Evolutionary conservation across 2,797 vertebrate species (phyloP).

Genomic region (Anabacerthia variegaticeps): DNA sequence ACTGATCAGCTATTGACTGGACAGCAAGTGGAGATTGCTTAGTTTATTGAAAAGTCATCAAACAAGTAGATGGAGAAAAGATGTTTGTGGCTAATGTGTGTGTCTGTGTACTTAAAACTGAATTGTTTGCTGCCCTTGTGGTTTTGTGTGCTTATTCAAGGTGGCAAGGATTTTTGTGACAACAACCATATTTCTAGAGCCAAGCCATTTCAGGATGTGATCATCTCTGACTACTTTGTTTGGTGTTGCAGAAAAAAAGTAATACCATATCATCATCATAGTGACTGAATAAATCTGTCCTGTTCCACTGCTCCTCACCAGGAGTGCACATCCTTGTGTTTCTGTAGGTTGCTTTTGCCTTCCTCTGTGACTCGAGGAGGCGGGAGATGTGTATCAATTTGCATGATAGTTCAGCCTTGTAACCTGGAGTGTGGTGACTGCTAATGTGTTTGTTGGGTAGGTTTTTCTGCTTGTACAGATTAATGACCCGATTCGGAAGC

Average conservation of each 20-base stretch:
- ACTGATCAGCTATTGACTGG: neutral
- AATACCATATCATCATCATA: neutral
- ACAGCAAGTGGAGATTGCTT: neutral
- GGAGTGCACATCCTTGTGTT: accelerated
- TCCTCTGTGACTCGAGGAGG: neutral
- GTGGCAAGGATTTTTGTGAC: neutral
- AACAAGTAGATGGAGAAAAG: neutral
- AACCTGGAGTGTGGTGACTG: conserved; percentile 10
- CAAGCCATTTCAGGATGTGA: neutral
- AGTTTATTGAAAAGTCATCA: conserved; percentile 23
- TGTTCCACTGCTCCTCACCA: neutral
- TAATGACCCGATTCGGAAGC: conserved; percentile 47
- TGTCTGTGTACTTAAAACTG: neutral
- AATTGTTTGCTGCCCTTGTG: neutral
- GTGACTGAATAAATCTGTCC: neutral
- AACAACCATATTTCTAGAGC: neutral
- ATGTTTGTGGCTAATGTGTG: neutral
- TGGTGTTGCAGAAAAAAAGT: neutral
- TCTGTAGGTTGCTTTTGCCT: neutral
- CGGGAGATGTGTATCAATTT: conserved; percentile 23
- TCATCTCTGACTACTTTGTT: neutral
- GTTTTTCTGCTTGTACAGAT: conserved; percentile 57
- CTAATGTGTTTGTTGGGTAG: conserved; percentile 49
- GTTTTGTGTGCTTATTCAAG: neutral
- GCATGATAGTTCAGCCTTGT: conserved; percentile 15